A percentile compares a stretch with the other conserved stretches of the same genome.
These are phyloP conservation scores for Clivina fossor DNA, from an alignment of 2,888 invertebrate species.

Conservation along the genomic window DNA sequence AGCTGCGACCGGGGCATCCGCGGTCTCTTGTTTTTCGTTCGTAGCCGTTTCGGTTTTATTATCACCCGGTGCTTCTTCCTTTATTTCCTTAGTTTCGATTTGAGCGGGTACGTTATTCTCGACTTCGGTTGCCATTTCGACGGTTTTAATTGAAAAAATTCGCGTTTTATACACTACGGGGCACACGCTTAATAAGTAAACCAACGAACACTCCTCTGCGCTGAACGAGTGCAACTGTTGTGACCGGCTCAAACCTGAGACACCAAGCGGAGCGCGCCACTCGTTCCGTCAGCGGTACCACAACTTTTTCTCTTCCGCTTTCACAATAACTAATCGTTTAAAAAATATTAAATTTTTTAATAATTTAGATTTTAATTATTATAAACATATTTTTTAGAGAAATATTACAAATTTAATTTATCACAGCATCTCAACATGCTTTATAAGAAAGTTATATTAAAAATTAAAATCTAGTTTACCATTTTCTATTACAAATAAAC, in stretches of 20 bases:
- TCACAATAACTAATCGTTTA: too few relatives aligned
- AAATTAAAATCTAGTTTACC: too few relatives aligned
- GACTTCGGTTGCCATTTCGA: constrained; percentile 75
- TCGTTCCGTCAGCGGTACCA: constrained; percentile 18
- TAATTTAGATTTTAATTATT: too few relatives aligned
- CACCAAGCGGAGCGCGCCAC: constrained; percentile 20
- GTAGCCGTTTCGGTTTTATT: constrained; percentile 52
- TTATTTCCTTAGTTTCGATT: constrained; percentile 59
- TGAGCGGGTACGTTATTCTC: constrained; percentile 67
- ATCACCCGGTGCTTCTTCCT: constrained; percentile 56
- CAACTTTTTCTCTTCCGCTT: too few relatives aligned
- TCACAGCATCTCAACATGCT: too few relatives aligned
- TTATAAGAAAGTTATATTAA: too few relatives aligned
- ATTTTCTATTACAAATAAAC: too few relatives aligned
- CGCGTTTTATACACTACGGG: constrained; percentile 30
- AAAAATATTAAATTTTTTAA: too few relatives aligned
- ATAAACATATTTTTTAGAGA: too few relatives aligned
- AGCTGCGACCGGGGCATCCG: constrained; percentile 58
- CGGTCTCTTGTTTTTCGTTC: constrained; percentile 55
- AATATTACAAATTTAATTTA: too few relatives aligned
- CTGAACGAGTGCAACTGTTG: constrained; percentile 32
- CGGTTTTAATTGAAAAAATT: constrained; percentile 27
- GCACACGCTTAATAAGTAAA: constrained; percentile 22
- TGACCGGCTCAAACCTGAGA: constrained; percentile 23
- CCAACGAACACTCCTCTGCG: constrained; percentile 30